Evolutionary conservation across 2,113 vertebrate species (phyloP).

Genomic region (Neopipo cinnamomea): DNA sequence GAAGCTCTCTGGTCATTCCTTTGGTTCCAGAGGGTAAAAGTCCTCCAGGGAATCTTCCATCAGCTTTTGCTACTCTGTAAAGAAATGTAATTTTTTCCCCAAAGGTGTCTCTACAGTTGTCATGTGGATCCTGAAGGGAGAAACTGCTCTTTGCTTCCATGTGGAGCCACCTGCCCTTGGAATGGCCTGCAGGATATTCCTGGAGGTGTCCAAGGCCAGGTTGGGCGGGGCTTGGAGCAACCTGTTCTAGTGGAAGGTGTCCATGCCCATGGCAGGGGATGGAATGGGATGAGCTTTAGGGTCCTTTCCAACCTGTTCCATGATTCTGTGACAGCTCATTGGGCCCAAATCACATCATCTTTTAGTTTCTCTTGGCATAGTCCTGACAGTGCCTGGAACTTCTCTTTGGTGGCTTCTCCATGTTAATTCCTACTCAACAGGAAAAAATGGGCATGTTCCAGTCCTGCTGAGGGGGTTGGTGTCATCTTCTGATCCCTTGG

Average conservation of each 20-base stretch:
- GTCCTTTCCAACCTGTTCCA: not conserved
- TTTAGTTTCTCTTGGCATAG: not conserved
- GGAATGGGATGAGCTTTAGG: not conserved
- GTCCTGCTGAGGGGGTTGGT: not conserved
- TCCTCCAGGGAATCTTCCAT: not conserved
- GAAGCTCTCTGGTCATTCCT: not conserved
- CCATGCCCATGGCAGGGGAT: not conserved
- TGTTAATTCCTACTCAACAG: not conserved
- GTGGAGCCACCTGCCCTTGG: not conserved
- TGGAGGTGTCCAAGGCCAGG: not conserved
- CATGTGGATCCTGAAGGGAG: not conserved
- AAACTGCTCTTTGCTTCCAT: not conserved
- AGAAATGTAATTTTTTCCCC: not conserved
- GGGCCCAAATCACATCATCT: rapidly evolving
- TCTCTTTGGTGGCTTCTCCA: not conserved
- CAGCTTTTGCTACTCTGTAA: not conserved
- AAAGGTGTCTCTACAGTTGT: not conserved
- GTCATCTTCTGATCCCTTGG: not conserved
- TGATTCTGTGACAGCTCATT: not conserved
- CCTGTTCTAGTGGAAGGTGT: not conserved
- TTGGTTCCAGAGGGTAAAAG: not conserved
- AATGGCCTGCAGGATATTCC: not conserved
- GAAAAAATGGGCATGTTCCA: not conserved
- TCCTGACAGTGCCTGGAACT: not conserved
- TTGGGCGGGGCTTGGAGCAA: not conserved